A percentile compares a stretch with the other conserved stretches of the same genome.
These are phyloP conservation scores for Perdix hodgsoniae DNA, from an alignment of 2,797 vertebrate species.

Conservation along the genomic window DNA sequence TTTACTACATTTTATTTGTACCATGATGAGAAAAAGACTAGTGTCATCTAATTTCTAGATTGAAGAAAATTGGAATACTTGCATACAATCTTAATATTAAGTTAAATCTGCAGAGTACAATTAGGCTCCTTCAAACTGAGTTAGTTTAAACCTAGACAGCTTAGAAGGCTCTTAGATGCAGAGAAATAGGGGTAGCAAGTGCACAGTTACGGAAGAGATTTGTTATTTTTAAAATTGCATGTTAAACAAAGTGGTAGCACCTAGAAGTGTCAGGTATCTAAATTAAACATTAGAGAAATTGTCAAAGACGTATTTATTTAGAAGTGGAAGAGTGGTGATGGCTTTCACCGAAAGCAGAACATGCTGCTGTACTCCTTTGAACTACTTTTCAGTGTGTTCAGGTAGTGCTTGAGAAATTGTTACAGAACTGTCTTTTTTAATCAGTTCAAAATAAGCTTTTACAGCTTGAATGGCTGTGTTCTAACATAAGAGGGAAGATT, in stretches of 20 bases:
- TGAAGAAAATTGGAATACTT: neutral
- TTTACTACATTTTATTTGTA: neutral
- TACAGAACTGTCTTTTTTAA: neutral
- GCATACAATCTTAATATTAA: neutral
- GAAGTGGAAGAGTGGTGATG: constrained; percentile 4
- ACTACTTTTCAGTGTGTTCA: constrained; percentile 9
- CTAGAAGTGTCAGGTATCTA: constrained; percentile 4
- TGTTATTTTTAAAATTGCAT: neutral
- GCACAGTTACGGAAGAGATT: neutral
- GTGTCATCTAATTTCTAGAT: neutral
- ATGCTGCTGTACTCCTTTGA: constrained; percentile 36
- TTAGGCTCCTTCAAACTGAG: neutral
- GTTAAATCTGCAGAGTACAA: neutral
- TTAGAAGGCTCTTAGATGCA: neutral
- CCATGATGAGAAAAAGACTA: neutral
- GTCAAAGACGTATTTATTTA: constrained; percentile 15
- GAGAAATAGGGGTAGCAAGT: neutral
- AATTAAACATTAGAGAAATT: constrained; percentile 27
- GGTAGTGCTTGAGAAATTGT: neutral
- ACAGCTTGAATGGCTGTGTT: neutral
- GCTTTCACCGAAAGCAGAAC: constrained; percentile 18
- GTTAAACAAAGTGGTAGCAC: neutral
- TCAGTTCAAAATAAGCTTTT: constrained; percentile 17
- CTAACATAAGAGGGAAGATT: constrained; percentile 27
- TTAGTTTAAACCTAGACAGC: neutral